Conservation (phyloP, 2,888 invertebrate genomes). For the Drosophila pseudotalamancana region DNA sequence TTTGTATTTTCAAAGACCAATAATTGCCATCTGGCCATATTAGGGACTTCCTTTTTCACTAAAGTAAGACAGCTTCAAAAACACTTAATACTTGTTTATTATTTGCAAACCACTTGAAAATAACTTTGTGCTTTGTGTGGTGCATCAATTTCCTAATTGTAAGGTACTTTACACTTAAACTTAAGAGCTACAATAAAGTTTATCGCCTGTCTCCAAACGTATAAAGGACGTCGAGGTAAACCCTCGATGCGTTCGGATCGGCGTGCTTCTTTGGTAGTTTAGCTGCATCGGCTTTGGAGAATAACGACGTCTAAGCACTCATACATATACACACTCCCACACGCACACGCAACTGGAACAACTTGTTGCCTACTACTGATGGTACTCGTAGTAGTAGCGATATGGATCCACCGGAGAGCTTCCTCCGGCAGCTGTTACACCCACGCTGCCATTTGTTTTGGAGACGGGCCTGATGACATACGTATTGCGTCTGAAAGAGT, state of each 20-base stretch:
- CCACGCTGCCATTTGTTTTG: constrained; percentile 81
- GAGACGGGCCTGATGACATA: constrained; percentile 87
- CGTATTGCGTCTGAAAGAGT: constrained; percentile 86
- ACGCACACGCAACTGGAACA: constrained; percentile 23
- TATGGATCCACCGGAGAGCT: constrained; percentile 86
- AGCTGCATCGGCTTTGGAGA: constrained; percentile 54
- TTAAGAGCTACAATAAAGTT: constrained; percentile 50
- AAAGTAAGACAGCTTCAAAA: too few species aligned
- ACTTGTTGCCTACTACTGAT: constrained; percentile 60
- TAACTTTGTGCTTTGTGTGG: constrained; percentile 5
- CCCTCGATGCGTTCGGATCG: constrained; percentile 25
- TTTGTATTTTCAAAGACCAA: too few species aligned
- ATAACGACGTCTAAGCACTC: constrained; percentile 18
- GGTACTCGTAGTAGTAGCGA: constrained; percentile 86
- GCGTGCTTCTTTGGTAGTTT: constrained; percentile 69
- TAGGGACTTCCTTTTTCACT: too few species aligned
- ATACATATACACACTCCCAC: constrained; percentile 3
- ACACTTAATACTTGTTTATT: constrained; percentile 43
- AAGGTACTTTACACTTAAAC: constrained; percentile 46
- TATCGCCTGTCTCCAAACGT: constrained; percentile 42
- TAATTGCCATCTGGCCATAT: too few species aligned
- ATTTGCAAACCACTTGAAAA: constrained; percentile 11
- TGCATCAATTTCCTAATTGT: constrained; percentile 14
- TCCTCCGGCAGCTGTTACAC: constrained; percentile 72
- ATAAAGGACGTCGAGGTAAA: constrained; percentile 8